These are phyloP conservation scores for Pterobdella sp. DNA, from an alignment of 2,888 invertebrate genomes.

Conservation along the genomic window DNA sequence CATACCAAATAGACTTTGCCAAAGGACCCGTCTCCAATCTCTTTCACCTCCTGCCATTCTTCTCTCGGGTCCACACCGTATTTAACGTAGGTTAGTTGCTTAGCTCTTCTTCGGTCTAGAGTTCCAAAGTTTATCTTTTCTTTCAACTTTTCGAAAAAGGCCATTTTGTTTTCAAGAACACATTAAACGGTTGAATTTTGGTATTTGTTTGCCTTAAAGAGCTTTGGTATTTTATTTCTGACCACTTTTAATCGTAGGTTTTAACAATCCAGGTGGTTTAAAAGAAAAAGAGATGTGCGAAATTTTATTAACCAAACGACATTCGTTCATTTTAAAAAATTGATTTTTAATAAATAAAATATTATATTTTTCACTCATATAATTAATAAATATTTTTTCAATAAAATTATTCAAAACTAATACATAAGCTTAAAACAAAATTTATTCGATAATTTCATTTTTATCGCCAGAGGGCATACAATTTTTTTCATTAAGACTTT, in stretches of 20 bases:
- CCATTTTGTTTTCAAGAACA: too few species aligned
- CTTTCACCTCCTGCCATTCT: neutral
- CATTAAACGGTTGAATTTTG: too few species aligned
- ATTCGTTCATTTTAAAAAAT: neutral
- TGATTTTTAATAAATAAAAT: neutral
- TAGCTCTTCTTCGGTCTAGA: slow-evolving; percentile 13
- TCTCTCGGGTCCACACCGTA: slow-evolving; percentile 15
- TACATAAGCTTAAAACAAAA: too few species aligned
- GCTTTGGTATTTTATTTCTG: neutral
- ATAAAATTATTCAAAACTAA: too few species aligned
- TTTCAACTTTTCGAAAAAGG: slow-evolving; percentile 19
- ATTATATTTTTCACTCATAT: too few species aligned
- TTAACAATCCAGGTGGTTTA: neutral
- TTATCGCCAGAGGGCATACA: neutral
- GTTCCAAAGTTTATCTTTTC: slow-evolving; percentile 6
- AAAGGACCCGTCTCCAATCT: slow-evolving; percentile 26
- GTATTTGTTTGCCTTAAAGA: too few species aligned
- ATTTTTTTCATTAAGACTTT: neutral
- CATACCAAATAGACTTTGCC: slow-evolving; percentile 26
- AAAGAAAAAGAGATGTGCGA: neutral
- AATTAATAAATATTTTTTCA: too few species aligned
- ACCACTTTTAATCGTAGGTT: neutral
- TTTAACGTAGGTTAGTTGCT: neutral
- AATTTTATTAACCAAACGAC: neutral
- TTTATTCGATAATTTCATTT: slow-evolving; percentile 11